A percentile compares a stretch with the other conserved stretches of the same genome.
These are phyloP conservation scores for Acropora tenuis DNA, from an alignment of 64 coral and sea anemone species.

Conservation along the genomic window DNA sequence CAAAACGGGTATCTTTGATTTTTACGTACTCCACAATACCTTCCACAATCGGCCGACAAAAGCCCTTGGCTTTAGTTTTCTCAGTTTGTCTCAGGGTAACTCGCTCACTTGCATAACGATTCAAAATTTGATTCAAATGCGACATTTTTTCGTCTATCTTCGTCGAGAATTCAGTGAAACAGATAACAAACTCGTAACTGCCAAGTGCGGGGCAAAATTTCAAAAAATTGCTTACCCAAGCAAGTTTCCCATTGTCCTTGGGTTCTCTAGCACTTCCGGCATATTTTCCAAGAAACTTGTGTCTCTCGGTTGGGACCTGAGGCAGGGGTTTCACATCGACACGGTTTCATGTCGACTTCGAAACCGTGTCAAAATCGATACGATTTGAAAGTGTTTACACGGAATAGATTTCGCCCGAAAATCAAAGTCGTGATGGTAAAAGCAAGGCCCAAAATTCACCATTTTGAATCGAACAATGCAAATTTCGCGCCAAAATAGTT, in stretches of 20 bases:
- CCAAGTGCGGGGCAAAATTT: too few relatives aligned
- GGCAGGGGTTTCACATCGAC: too few relatives aligned
- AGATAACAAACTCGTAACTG: too few relatives aligned
- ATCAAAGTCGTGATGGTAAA: too few relatives aligned
- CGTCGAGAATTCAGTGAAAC: not conserved
- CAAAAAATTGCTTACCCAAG: not conserved
- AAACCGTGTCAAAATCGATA: too few relatives aligned
- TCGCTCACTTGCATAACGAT: not conserved
- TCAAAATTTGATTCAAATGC: not conserved
- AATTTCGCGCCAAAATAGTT: too few relatives aligned
- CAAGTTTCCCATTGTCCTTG: not conserved
- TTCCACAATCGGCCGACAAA: slow-evolving; percentile 9
- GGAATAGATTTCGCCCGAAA: too few relatives aligned
- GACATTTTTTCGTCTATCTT: not conserved
- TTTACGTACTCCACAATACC: slow-evolving; percentile 21
- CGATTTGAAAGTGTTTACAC: too few relatives aligned
- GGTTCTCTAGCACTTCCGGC: not conserved
- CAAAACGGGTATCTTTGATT: not conserved
- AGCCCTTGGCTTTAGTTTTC: not conserved
- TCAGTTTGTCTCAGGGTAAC: not conserved
- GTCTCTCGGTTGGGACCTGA: not conserved
- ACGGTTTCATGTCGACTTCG: too few relatives aligned
- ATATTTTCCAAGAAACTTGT: not conserved
- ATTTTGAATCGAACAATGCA: too few relatives aligned
- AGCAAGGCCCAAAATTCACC: too few relatives aligned